Conservation (phyloP, 2,888 invertebrate genomes). For the Gastracanthus pulcherrimus region DNA sequence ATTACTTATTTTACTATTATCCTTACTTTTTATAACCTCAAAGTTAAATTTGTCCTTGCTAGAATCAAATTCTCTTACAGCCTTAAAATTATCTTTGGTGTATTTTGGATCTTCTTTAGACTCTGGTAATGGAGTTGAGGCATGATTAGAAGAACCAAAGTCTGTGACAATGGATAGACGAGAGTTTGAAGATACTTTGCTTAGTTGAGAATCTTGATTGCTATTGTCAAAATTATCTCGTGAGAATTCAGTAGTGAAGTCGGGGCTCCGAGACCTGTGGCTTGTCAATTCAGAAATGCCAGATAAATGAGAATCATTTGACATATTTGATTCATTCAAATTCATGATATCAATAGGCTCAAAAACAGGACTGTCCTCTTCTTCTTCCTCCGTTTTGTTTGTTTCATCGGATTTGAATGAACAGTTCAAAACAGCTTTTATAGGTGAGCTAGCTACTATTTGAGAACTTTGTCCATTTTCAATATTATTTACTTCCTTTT, state of each 20-base stretch:
- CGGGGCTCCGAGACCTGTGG: slow-evolving; percentile 77
- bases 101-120: slow-evolving; percentile 67
- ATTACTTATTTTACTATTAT: slow-evolving; percentile 62
- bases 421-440: slow-evolving; percentile 63
- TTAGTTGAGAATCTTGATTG: slow-evolving; percentile 82
- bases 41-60: slow-evolving; percentile 65
- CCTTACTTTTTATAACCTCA: slow-evolving; percentile 69
- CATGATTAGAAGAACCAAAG: slow-evolving; percentile 77
- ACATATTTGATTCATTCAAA: slow-evolving; percentile 79
- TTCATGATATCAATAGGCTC: slow-evolving; percentile 81
- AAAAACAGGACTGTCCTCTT: slow-evolving; percentile 84
- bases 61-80: slow-evolving; percentile 68
- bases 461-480: slow-evolving; percentile 61
- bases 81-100: slow-evolving; percentile 70
- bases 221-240: slow-evolving; percentile 74
- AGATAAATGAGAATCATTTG: slow-evolving; percentile 81
- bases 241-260: slow-evolving; percentile 74
- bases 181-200: slow-evolving; percentile 82
- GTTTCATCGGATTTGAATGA: slow-evolving; percentile 76
- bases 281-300: slow-evolving; percentile 80
- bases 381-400: slow-evolving; percentile 78
- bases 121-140: slow-evolving; percentile 71
- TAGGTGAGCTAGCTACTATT: slow-evolving; percentile 42
- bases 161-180: slow-evolving; percentile 79
- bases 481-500: slow-evolving; percentile 39